A percentile compares a stretch with the other conserved stretches of the same genome.
Evolutionary conservation across 2,113 vertebrate species (phyloP).

Genomic region (Vulpes lagopus): DNA sequence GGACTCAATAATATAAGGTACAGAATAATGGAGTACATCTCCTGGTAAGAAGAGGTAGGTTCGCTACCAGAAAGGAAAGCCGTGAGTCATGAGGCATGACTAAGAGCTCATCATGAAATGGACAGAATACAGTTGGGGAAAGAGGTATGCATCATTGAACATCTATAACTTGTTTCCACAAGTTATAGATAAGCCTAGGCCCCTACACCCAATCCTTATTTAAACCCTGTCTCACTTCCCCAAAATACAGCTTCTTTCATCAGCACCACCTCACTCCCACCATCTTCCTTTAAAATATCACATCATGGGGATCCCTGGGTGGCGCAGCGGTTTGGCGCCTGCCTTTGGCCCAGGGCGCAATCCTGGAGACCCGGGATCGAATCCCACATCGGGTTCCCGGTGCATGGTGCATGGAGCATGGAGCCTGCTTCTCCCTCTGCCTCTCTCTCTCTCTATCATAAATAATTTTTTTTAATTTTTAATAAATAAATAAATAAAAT

Average conservation of each 20-base stretch:
- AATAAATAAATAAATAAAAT: not conserved
- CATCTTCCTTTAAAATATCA: conserved; percentile 53
- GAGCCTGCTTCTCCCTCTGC: too few species aligned
- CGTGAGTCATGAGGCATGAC: conserved; percentile 64
- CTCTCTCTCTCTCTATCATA: too few species aligned
- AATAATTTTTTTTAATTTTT: not conserved
- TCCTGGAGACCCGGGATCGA: too few species aligned
- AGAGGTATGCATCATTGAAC: not conserved
- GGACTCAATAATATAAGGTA: not conserved
- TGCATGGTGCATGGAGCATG: too few species aligned
- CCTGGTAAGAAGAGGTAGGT: not conserved
- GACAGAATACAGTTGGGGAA: not conserved
- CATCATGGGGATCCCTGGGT: not conserved
- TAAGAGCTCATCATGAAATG: conserved; percentile 6
- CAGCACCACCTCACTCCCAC: not conserved
- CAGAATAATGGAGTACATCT: not conserved
- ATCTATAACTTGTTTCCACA: too few species aligned
- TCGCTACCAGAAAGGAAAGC: conserved; percentile 14
- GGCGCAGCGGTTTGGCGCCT: too few species aligned
- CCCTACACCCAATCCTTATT: not conserved
- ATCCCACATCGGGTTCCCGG: too few species aligned
- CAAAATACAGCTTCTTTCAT: conserved; percentile 42
- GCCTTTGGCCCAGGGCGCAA: too few species aligned
- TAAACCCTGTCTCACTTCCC: not conserved
- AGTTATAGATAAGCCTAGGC: not conserved